Base-by-base conservation (phyloP, 2,113 vertebrate genomes). In the Oryzias javanicus region DNA sequence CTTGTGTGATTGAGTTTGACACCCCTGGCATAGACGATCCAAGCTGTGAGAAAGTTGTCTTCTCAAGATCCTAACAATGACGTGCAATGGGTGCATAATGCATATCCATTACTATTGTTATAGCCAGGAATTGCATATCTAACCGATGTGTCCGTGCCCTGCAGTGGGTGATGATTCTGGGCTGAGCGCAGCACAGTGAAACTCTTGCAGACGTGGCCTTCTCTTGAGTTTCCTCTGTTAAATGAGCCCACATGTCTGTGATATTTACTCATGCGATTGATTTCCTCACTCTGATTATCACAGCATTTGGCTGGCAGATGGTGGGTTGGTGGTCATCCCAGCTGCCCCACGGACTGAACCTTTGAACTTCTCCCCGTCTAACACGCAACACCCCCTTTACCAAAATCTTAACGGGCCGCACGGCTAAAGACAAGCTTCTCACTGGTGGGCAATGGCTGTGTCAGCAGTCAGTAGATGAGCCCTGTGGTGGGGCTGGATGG, bases 381-480 rank as follows among this genome's bases (percentile, higher is more conserved):
- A 69, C 70, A 65, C 6, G 5, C 29, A 16, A 50, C 74, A 5
- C 25, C 62, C 65, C 19, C 40, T 35, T n/a, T 24, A 19, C 25
- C 14, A 47, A 78, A 71, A 63, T 50, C 68, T 63, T 71, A 76
- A 75, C 67, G 49, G 74, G 76, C 72, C 15, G 60, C 51, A 6
- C 45, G 58, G 49, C 81, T 80, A 62, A 71, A 78, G 79, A 76
- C 64, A 81, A 73, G 79, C 80, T 88, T 81, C 77, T 79, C 8
- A 70, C 75, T 47, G 68, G 76, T 62, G 70, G 80, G 82, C 74
- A 82, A 78, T 49, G 70, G 78, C 86, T 82, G 70, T 64, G 86
- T 89, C 87, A 89, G 89, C 86, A 82, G 71, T 89, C 87, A 88
- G 78, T 41, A 85, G 78, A 85, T 84, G 85, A 86, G 79, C 69